Conservation (phyloP, 2,113 vertebrate genomes). For the Athene cunicularia region DNA sequence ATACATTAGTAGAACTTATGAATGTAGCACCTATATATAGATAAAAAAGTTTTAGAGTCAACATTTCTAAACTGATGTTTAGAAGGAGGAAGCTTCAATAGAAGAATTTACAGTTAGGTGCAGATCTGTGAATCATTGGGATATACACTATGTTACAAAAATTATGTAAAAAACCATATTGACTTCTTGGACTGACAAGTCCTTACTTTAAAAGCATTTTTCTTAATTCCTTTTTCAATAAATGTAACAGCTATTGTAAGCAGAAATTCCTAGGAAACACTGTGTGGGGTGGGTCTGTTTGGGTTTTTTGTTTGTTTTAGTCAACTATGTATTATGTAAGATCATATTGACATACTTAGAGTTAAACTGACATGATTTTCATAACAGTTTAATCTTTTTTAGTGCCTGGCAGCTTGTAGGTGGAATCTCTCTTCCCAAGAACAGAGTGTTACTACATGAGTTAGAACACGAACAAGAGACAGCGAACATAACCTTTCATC, state of each 20-base stretch:
- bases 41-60: neutral
- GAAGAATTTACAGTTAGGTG: neutral
- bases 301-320: neutral
- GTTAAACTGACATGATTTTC: neutral
- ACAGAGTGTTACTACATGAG: accelerated
- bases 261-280: neutral
- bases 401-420: neutral
- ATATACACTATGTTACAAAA: neutral
- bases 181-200: neutral
- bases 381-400: neutral
- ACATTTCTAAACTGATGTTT: neutral
- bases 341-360: neutral
- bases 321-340: neutral
- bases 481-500: neutral
- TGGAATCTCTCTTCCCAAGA: neutral
- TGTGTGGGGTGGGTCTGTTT: too few species aligned
- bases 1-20: neutral
- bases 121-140: neutral
- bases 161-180: neutral
- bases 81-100: neutral
- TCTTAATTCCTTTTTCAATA: neutral
- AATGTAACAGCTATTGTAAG: accelerated
- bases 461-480: neutral
- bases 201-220: neutral
- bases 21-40: neutral